These are phyloP conservation scores for Tamias sibiricus DNA, from an alignment of 2,113 vertebrate species.

Conservation along the genomic window DNA sequence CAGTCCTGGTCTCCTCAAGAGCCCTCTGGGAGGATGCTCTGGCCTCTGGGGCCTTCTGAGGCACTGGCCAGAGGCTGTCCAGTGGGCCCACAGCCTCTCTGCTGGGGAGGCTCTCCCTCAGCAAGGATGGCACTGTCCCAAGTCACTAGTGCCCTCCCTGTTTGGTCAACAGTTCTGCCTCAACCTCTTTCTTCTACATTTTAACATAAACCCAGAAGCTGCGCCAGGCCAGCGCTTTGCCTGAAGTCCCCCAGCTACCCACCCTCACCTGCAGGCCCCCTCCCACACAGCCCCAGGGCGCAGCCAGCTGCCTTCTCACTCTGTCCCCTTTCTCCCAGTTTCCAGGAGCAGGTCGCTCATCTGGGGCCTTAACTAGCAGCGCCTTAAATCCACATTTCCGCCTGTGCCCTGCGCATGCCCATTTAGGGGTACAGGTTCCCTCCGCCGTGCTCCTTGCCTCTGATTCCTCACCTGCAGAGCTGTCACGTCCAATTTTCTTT, in stretches of 20 bases:
- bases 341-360: accelerated
- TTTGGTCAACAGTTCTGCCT: background rate
- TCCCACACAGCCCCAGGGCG: background rate
- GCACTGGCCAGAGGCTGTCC: background rate
- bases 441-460: background rate
- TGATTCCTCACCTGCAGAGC: too few species aligned
- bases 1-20: background rate
- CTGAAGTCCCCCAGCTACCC: background rate
- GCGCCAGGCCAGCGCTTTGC: background rate
- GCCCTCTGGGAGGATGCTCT: background rate
- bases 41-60: background rate
- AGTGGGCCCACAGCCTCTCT: background rate
- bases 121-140: too few species aligned
- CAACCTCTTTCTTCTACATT: background rate
- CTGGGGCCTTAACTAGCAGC: accelerated
- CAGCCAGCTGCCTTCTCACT: accelerated
- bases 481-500: too few species aligned
- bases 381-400: background rate
- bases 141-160: too few species aligned
- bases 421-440: accelerated
- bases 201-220: background rate
- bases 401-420: background rate
- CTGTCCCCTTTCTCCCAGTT: accelerated
- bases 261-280: background rate
- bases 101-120: too few species aligned